Conservation (phyloP, 2,888 invertebrate genomes). For the Priocnemis perturbator region DNA sequence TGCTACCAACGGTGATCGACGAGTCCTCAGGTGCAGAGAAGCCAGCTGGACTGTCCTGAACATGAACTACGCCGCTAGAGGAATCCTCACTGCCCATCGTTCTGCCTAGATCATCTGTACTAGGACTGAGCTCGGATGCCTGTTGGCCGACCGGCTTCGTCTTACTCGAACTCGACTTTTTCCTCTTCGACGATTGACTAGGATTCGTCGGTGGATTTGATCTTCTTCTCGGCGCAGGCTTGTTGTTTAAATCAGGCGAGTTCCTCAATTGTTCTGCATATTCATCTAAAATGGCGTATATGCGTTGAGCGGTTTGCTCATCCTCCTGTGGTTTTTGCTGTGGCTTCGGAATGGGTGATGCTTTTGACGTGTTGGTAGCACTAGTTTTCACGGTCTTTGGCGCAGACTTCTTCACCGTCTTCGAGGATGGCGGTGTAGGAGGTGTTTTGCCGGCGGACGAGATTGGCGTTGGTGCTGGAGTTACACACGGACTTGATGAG, state of each 20-base stretch:
- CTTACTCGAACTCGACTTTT: conserved; percentile 81
- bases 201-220: conserved; percentile 86
- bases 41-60: conserved; percentile 74
- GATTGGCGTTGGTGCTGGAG: conserved; percentile 76
- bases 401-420: conserved; percentile 74
- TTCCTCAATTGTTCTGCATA: conserved; percentile 88
- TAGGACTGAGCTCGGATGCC: conserved; percentile 78
- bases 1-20: conserved; percentile 30
- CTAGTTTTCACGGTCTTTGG: conserved; percentile 79
- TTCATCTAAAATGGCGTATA: conserved; percentile 86
- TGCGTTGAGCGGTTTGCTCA: conserved; percentile 87
- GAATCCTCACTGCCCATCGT: conserved; percentile 88
- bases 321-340: conserved; percentile 87
- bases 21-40: conserved; percentile 68
- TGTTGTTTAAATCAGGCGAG: conserved; percentile 87
- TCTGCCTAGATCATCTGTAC: conserved; percentile 81
- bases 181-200: conserved; percentile 82
- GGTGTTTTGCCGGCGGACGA: conserved; percentile 76
- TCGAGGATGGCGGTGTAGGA: conserved; percentile 66
- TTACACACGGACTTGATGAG: conserved; percentile 79
- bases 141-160: conserved; percentile 77
- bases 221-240: conserved; percentile 86
- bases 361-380: conserved; percentile 79
- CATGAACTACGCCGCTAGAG: conserved; percentile 79
- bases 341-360: conserved; percentile 81